Conservation (phyloP, 2,797 vertebrate species). For the Natrix natrix region DNA sequence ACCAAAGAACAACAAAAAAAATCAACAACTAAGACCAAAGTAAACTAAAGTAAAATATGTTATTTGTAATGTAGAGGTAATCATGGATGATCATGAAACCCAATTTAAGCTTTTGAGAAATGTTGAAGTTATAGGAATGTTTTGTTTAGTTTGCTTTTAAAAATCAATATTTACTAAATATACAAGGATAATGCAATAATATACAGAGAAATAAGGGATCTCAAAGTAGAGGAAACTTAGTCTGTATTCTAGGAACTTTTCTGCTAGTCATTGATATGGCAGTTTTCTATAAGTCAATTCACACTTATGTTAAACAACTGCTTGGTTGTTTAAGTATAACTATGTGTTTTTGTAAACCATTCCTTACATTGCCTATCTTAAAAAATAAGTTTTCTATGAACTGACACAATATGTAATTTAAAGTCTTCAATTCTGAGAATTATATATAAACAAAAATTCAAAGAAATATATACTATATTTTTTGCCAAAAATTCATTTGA, state of each 20-base stretch:
- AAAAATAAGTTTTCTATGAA: background rate
- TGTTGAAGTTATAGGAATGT: background rate
- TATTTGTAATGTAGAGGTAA: background rate
- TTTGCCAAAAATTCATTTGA: background rate
- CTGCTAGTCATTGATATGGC: background rate
- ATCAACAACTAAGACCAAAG: background rate
- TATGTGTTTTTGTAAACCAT: background rate
- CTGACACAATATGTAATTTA: background rate
- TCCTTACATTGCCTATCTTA: background rate
- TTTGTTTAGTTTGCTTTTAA: background rate
- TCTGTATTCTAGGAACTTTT: background rate
- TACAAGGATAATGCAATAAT: background rate
- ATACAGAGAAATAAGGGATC: background rate
- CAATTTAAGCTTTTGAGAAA: background rate
- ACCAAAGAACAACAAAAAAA: background rate
- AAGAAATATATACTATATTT: background rate
- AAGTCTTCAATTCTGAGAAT: background rate
- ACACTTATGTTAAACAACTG: background rate
- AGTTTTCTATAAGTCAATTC: background rate
- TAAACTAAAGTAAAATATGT: background rate
- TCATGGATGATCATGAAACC: background rate
- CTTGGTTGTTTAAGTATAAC: background rate
- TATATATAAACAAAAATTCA: background rate
- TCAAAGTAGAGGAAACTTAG: background rate
- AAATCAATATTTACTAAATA: background rate